Evolutionary conservation across 2,888 invertebrate species (phyloP).

Genomic region (Aquatica leii): DNA sequence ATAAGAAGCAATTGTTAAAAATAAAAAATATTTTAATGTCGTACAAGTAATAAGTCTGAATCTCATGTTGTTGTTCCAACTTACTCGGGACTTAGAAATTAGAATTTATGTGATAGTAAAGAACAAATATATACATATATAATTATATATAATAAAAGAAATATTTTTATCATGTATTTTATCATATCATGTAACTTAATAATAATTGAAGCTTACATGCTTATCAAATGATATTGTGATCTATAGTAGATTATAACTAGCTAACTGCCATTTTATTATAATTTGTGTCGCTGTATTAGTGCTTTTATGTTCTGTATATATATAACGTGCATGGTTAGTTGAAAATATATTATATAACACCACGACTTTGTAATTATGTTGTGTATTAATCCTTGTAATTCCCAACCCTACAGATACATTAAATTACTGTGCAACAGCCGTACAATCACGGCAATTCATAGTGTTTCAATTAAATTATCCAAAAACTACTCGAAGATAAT

Average conservation of each 20-base stretch:
- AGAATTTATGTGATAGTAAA: conserved; percentile 23
- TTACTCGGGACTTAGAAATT: conserved; percentile 4
- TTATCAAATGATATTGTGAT: conserved; percentile 50
- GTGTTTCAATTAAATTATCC: too few relatives aligned
- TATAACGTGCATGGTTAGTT: neutral
- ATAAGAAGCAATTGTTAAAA: conserved; percentile 12
- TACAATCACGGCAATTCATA: too few relatives aligned
- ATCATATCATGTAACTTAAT: conserved; percentile 16
- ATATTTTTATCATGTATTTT: conserved; percentile 29
- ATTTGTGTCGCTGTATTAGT: conserved; percentile 5
- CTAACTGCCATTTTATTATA: conserved; percentile 25
- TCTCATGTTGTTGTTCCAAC: conserved; percentile 1
- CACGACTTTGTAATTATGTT: too few relatives aligned
- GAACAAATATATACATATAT: conserved; percentile 10
- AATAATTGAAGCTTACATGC: conserved; percentile 33
- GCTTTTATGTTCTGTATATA: neutral
- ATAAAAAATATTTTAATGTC: conserved; percentile 1
- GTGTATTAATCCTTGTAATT: too few relatives aligned
- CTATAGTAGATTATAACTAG: conserved; percentile 21
- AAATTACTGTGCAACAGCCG: too few relatives aligned
- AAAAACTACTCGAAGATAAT: too few relatives aligned
- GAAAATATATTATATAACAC: neutral
- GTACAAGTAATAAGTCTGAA: conserved; percentile 12
- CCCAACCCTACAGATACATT: too few relatives aligned
- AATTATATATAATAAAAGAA: conserved; percentile 4